Evolutionary conservation across 2,888 invertebrate species (phyloP).

Genomic region (Pterostichus madidus): DNA sequence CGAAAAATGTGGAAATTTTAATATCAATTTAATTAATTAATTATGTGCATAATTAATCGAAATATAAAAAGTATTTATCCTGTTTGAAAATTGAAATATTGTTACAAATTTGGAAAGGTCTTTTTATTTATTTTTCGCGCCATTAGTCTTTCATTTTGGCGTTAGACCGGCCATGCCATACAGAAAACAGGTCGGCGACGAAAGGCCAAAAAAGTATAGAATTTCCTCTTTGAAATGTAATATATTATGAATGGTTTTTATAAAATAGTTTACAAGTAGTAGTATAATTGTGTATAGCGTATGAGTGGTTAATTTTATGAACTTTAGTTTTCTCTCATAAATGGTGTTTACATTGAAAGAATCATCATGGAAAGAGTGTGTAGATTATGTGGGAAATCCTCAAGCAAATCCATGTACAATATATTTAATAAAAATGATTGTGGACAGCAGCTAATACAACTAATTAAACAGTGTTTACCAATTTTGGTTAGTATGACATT

Average conservation of each 20-base stretch:
- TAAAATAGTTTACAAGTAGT: neutral
- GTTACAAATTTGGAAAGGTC: too few species aligned
- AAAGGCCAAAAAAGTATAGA: conserved; percentile 18
- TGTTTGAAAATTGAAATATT: too few species aligned
- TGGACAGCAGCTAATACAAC: conserved; percentile 75
- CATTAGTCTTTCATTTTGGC: conserved; percentile 52
- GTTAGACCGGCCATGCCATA: conserved; percentile 63
- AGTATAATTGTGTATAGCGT: conserved; percentile 6
- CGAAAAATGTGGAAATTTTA: too few species aligned
- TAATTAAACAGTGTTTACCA: conserved; percentile 75
- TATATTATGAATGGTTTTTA: conserved; percentile 6
- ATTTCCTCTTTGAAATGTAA: conserved; percentile 4
- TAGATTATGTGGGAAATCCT: conserved; percentile 74
- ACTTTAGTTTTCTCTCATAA: neutral
- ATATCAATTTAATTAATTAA: too few species aligned
- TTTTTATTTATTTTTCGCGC: conserved; percentile 50
- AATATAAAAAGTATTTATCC: too few species aligned
- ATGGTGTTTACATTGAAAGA: conserved; percentile 37
- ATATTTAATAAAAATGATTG: conserved; percentile 75
- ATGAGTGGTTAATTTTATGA: neutral
- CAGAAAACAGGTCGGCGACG: conserved; percentile 8
- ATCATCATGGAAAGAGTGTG: conserved; percentile 71
- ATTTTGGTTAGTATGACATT: conserved; percentile 74
- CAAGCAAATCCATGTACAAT: conserved; percentile 72
- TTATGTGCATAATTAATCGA: too few species aligned